phyloP scores from a whole-genome alignment of 2,797 vertebrate genomes.

The Alectoris magna region DNA sequence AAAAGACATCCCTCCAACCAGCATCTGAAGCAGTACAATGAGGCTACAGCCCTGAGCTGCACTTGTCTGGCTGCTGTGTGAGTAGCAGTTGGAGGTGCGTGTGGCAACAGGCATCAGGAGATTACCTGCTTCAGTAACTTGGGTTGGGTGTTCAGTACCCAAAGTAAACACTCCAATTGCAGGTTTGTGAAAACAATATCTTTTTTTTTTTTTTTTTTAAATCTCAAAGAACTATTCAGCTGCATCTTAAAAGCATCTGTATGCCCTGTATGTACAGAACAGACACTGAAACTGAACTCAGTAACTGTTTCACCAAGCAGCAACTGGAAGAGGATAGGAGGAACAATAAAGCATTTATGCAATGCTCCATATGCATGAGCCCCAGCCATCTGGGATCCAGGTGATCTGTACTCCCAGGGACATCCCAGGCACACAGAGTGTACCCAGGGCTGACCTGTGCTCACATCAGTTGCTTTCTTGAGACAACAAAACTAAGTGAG shows the following conservation, averaged over 20 bases:
- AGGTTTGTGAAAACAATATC: conserved; percentile 34
- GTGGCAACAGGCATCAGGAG: conserved; percentile 39
- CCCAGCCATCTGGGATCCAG: not conserved
- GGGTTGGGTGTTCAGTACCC: conserved; percentile 48
- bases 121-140: conserved; percentile 64
- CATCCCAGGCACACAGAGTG: accelerated
- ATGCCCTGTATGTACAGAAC: not conserved
- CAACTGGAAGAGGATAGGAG: not conserved
- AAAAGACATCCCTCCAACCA: not conserved
- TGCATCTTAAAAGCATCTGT: conserved; percentile 12
- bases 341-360: not conserved
- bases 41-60: not conserved
- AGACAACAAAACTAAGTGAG: not conserved
- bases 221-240: conserved; percentile 7
- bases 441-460: not conserved
- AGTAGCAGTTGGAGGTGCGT: not conserved
- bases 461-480: not conserved
- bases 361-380: accelerated
- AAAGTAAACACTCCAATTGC: conserved; percentile 28
- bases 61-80: not conserved
- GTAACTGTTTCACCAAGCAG: not conserved
- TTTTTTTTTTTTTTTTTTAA: not conserved
- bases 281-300: not conserved
- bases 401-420: not conserved
- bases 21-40: not conserved